Evolutionary conservation across 2,113 vertebrate species (phyloP), one percentile per base, ranked within the genome.

Genomic region (Paedocypris sp.): DNA sequence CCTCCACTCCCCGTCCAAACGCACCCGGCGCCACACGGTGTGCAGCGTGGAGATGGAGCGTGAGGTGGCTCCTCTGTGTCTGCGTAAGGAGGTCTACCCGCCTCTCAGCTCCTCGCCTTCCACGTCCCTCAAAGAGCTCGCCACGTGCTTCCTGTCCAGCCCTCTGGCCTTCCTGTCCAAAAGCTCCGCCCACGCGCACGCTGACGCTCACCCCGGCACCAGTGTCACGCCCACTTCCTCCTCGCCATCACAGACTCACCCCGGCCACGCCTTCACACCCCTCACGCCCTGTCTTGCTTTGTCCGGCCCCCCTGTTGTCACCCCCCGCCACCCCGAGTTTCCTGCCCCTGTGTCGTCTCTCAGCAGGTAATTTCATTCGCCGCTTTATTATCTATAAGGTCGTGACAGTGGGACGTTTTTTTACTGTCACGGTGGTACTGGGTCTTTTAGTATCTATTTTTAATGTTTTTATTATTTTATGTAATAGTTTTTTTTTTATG

Each of bases 31-130:
- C 1, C 90, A 93, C 79, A 93, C 90, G 0, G 85, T 92, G 64
- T 87, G 86, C 61, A 87, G 88, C 10, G 51, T 86, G 29, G 90
- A 93, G 63, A 82, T 87, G 58, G 81, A 81, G 69, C 64, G 75
- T 46, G 77, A 86, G 67, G 77, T 84, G 0, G 78, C 78, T 6
- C 83, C 88, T 1, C 3, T 87, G 66, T 94, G 91, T 67, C 85
- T 94, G 13, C 87, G 89, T 18, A 94, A 94, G 75, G 91, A 94
- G 72, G 88, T 91, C 68, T 90, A 88, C 69, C 91, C 91, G 57
- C 8, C 73, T 66, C 57, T 45, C 60, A 6, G 56, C 66, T 36
- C 66, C 67, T 1, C 69, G 70, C 77, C 75, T 26, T 64, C 73
- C 68, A 52, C 64, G 32, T 73, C 79, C 68, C 35, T 80, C 26